Evolutionary conservation across 2,113 vertebrate genomes (phyloP).

Genomic region (Bufo bufo): DNA sequence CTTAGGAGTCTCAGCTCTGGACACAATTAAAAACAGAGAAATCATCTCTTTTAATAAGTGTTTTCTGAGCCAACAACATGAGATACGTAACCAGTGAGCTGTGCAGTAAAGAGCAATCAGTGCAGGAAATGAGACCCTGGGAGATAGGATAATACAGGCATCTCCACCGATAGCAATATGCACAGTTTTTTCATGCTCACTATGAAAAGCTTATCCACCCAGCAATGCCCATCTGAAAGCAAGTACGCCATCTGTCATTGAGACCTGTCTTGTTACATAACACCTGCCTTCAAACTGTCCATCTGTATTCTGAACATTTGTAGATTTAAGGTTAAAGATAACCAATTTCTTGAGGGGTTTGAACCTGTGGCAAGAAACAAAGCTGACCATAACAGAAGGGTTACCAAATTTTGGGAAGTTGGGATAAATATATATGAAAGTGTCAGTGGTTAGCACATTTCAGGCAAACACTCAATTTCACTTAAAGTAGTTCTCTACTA

Average conservation of each 20-base stretch:
- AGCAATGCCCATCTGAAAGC: conserved; percentile 24
- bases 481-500: too few relatives aligned
- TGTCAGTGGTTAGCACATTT: too few relatives aligned
- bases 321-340: not conserved
- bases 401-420: not conserved
- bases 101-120: conserved; percentile 76
- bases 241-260: conserved; percentile 36
- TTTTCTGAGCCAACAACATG: conserved; percentile 68
- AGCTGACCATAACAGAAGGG: not conserved
- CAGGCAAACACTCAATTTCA: too few relatives aligned
- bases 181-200: conserved; percentile 68
- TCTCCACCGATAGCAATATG: conserved; percentile 57
- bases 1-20: not conserved
- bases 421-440: too few relatives aligned
- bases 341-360: not conserved
- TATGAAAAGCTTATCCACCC: conserved; percentile 71
- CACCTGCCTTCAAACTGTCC: conserved; percentile 15
- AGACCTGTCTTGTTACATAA: conserved; percentile 6
- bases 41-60: conserved; percentile 57
- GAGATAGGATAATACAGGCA: conserved; percentile 72
- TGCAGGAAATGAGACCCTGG: conserved; percentile 79
- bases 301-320: conserved; percentile 12
- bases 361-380: not conserved
- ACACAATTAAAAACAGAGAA: not conserved
- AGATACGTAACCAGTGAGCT: conserved; percentile 73